Conservation (phyloP, 2,113 vertebrate genomes). For the Actinemys pallida region DNA sequence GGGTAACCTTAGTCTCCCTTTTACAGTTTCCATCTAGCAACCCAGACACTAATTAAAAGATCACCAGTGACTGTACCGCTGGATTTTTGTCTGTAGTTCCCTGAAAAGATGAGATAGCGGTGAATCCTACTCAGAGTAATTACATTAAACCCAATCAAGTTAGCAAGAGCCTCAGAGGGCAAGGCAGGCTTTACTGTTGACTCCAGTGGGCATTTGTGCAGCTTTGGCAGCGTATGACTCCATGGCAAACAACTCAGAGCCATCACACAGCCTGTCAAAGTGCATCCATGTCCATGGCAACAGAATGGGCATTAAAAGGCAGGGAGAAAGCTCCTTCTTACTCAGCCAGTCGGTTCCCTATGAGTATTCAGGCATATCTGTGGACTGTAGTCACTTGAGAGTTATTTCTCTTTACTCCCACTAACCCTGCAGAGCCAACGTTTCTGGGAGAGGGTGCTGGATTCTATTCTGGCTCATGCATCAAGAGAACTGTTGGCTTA, state of each 20-base stretch:
- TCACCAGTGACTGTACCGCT: not conserved
- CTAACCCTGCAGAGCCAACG: not conserved
- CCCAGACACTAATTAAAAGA: not conserved
- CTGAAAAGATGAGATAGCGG: not conserved
- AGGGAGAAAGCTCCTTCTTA: not conserved
- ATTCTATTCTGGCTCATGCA: rapidly evolving
- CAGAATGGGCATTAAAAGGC: not conserved
- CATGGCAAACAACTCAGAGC: not conserved
- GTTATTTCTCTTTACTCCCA: not conserved
- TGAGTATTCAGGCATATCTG: not conserved
- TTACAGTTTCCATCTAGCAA: rapidly evolving
- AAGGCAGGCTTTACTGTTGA: not conserved
- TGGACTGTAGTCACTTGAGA: rapidly evolving
- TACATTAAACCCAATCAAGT: not conserved
- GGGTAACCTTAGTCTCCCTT: not conserved
- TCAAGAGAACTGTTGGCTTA: not conserved
- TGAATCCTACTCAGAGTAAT: not conserved
- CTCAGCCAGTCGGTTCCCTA: not conserved
- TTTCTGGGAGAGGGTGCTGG: rapidly evolving
- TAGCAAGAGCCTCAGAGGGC: not conserved
- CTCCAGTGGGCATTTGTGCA: not conserved
- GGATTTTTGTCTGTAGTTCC: not conserved
- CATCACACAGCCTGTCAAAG: not conserved
- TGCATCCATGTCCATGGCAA: rapidly evolving
- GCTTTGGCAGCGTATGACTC: not conserved